Percentiles rank a stretch among this genome's conserved stretches.
phyloP scores from a whole-genome alignment of 2,113 vertebrate species.

The Daboia siamensis region DNA sequence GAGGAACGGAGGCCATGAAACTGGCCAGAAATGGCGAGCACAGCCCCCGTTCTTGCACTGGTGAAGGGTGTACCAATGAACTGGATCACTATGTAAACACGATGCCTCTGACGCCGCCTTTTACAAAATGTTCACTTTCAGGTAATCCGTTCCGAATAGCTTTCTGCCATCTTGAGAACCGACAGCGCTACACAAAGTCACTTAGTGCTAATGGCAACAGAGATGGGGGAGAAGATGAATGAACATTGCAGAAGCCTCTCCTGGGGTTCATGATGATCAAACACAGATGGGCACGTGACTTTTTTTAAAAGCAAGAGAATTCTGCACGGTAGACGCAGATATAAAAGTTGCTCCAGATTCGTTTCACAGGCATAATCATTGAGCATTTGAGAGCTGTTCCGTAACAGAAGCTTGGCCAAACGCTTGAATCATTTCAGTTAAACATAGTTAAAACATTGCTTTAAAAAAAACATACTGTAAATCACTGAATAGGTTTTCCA shows the following conservation, averaged over 20 bases:
- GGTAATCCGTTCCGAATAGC: neutral
- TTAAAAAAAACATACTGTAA: constrained; percentile 53
- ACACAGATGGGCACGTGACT: constrained; percentile 61
- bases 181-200: constrained; percentile 34
- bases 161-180: neutral
- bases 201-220: constrained; percentile 42
- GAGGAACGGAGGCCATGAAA: neutral
- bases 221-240: constrained; percentile 38
- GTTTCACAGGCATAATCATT: constrained; percentile 62
- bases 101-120: constrained; percentile 35
- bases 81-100: constrained; percentile 41
- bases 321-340: constrained; percentile 63
- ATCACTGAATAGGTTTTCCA: constrained; percentile 64
- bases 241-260: constrained; percentile 45
- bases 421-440: constrained; percentile 68
- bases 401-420: constrained; percentile 59
- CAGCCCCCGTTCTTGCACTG: rapidly evolving
- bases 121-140: constrained; percentile 26
- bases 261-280: constrained; percentile 60
- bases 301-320: constrained; percentile 63
- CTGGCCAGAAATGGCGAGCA: constrained; percentile 25
- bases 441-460: constrained; percentile 75
- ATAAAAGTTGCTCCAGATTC: constrained; percentile 70
- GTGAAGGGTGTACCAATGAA: constrained; percentile 29
- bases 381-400: constrained; percentile 68